Evolutionary conservation across 2,113 vertebrate species (phyloP), one percentile per base, ranked within the genome.

Genomic region (Anser cygnoides): DNA sequence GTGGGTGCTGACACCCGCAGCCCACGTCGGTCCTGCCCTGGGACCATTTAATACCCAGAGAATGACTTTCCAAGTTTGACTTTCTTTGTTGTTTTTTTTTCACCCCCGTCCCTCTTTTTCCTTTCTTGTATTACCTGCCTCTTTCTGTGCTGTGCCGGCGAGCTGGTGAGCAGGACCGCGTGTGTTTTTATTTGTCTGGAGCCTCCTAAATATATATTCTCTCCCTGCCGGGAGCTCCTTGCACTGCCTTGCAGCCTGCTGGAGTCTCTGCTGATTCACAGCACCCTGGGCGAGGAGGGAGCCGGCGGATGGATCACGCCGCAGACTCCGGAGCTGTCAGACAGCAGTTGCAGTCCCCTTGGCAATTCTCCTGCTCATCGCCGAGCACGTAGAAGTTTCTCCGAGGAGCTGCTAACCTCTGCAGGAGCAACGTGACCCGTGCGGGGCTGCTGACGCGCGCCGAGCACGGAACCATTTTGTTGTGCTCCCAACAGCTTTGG

Each of bases 361-460:
- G 82, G 43, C 35, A 67, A 14, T 81, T 88, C 50, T 22, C 49
- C 10, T 1, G 6, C n/a, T 91, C 87, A 49, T 61, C 52, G 50
- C 29, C 12, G 49, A n/a, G 26, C 8, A 4, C 3, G 6, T 28
- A 17, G 1, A 3, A 68, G 41, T 83, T 84, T 78, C 19, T 26
- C 54, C 26, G 37, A 63, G 28, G 39, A 91, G 55, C 81, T 49
- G 58, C 67, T 91, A 31, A 57, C 74, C 22, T 65, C 71, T 62
- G 87, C 13, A 85, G 87, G 44, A 88, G 35, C 43, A 74, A 6
- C 6, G 2, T 75, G 66, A 63, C 83, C 72, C 1, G 0, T 10
- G 20, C 29, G 23, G 15, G 50, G 20, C 73, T 3, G 5, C 70
- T 93, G 73, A 31, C 4, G 2, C 7, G 5, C 0, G 0, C 37